Percentiles rank a stretch among this genome's conserved stretches.
These are phyloP conservation scores for Caenorhabditis inopinata DNA, from an alignment of 1,140 invertebrate genomes.

Conservation along the genomic window DNA sequence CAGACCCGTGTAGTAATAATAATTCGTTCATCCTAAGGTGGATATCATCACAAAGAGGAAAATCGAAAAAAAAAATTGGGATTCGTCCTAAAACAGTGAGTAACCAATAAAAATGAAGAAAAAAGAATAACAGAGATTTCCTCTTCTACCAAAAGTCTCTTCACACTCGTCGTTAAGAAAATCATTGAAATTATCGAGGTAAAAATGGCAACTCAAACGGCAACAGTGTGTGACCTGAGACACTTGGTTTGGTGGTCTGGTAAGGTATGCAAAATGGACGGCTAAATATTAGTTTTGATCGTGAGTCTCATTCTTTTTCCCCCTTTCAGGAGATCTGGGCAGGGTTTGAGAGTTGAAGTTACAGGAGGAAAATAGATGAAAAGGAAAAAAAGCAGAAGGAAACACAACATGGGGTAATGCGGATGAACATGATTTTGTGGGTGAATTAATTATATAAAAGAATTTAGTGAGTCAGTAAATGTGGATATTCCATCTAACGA, in stretches of 20 bases:
- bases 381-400: background rate
- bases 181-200: background rate
- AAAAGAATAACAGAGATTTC: background rate
- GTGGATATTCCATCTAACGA: constrained; percentile 35
- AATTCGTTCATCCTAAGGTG: constrained; percentile 18
- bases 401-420: background rate
- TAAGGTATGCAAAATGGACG: constrained; percentile 15
- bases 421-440: background rate
- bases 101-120: background rate
- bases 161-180: background rate
- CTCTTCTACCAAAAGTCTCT: constrained; percentile 20
- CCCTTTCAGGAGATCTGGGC: constrained; percentile 29
- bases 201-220: background rate
- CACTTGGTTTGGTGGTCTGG: constrained; percentile 13
- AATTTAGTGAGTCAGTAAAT: no score
- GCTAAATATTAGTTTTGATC: background rate
- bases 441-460: background rate
- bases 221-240: constrained; percentile 24
- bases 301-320: constrained; percentile 14
- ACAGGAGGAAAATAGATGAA: background rate
- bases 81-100: constrained; percentile 14
- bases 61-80: background rate
- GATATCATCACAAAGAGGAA: constrained; percentile 24
- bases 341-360: constrained; percentile 7
- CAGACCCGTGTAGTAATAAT: constrained; percentile 17